A percentile compares a stretch with the other conserved stretches of the same genome.
Conservation (phyloP, 2,113 vertebrate genomes). For the Polypterus senegalus region DNA sequence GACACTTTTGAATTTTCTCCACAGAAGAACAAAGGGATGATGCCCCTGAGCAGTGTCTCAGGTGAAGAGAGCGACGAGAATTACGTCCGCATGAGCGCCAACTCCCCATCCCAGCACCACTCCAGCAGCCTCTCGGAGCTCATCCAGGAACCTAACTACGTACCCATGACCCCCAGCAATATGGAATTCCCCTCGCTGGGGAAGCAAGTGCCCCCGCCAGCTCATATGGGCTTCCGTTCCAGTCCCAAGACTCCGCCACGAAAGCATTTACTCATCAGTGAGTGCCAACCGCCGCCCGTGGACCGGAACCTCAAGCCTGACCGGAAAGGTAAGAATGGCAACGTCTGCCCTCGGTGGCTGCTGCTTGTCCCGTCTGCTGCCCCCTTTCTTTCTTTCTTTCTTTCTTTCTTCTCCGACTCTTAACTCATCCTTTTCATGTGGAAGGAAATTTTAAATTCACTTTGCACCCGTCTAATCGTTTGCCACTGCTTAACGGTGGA, state of each 20-base stretch:
- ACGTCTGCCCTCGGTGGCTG: not conserved
- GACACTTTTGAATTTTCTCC: slow-evolving; percentile 17
- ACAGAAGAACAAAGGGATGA: slow-evolving; percentile 89
- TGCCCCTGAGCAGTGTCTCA: slow-evolving; percentile 72
- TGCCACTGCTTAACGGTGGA: too few species aligned
- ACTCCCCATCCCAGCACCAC: slow-evolving; percentile 83
- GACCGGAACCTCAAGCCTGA: slow-evolving; percentile 96
- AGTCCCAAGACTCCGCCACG: slow-evolving; percentile 93
- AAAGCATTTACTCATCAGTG: slow-evolving; percentile 65
- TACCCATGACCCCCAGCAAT: slow-evolving; percentile 91
- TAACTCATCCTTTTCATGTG: too few species aligned
- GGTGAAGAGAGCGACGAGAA: slow-evolving; percentile 90
- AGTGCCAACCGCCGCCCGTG: slow-evolving; percentile 89
- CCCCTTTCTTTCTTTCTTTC: not conserved
- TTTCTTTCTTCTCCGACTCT: not conserved
- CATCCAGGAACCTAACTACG: slow-evolving; percentile 86
- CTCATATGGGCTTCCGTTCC: slow-evolving; percentile 94
- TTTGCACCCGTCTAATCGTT: too few species aligned
- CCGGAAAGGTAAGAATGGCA: slow-evolving; percentile 79
- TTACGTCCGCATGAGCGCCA: slow-evolving; percentile 95
- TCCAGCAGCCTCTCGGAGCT: slow-evolving; percentile 79
- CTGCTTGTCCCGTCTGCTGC: not conserved
- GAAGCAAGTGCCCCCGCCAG: slow-evolving; percentile 93
- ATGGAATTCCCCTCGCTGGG: slow-evolving; percentile 92
- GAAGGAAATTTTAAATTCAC: too few species aligned